These are phyloP conservation scores for Ophiodon elongatus DNA, from an alignment of 2,113 vertebrate species.

Conservation along the genomic window DNA sequence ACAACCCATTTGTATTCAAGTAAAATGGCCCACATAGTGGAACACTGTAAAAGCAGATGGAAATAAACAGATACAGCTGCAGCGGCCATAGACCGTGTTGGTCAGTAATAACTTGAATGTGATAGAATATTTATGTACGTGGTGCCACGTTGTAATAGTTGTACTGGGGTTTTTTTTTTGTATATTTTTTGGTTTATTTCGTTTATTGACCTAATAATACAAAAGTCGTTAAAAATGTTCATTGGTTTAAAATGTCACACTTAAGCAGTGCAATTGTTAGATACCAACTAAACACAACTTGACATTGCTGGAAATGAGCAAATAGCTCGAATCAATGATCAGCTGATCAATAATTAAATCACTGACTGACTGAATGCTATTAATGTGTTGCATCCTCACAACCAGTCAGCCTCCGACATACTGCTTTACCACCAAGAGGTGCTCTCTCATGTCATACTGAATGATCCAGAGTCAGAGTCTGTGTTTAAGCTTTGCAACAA, in stretches of 20 bases:
- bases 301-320: not conserved
- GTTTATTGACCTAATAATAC: not conserved
- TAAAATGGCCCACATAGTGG: not conserved
- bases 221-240: not conserved
- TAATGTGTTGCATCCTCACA: not conserved
- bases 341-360: constrained; percentile 21
- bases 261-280: too few relatives aligned
- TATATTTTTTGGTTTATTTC: not conserved
- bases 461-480: not conserved
- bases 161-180: not conserved
- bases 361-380: not conserved
- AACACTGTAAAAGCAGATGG: not conserved
- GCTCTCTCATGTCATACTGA: not conserved
- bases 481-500: constrained; percentile 9
- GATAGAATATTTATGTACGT: not conserved
- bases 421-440: not conserved
- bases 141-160: not conserved
- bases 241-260: not conserved
- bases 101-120: not conserved
- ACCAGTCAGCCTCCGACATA: not conserved
- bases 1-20: constrained; percentile 18
- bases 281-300: not conserved
- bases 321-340: not conserved
- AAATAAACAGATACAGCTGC: not conserved
- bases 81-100: not conserved